Conservation (phyloP, 1,140 invertebrate species). For the Drosophila paulistorum region DNA sequence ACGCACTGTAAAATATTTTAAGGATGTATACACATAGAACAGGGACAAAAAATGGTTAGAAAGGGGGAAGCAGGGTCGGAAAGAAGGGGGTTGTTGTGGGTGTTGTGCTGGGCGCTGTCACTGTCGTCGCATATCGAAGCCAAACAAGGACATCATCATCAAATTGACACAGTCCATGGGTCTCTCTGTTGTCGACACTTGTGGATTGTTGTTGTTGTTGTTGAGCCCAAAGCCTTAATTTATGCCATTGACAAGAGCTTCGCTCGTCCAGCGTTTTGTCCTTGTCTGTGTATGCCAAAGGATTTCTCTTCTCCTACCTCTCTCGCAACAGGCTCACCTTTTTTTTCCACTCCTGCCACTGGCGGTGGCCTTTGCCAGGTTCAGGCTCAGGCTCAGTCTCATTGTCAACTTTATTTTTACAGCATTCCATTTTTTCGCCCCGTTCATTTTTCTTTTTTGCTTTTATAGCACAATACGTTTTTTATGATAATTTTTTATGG, state of each 20-base stretch:
- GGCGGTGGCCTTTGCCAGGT: constrained; percentile 25
- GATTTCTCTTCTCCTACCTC: constrained; percentile 59
- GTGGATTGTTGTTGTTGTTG: constrained; percentile 41
- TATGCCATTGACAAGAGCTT: constrained; percentile 63
- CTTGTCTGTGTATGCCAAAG: constrained; percentile 69
- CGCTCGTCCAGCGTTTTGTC: constrained; percentile 28
- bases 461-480: constrained; percentile 41
- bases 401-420: constrained; percentile 40
- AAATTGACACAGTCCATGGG: constrained; percentile 57
- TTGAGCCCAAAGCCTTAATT: constrained; percentile 62
- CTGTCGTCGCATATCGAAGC: constrained; percentile 32
- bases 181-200: constrained; percentile 64
- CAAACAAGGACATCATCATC: constrained; percentile 65
- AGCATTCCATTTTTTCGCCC: constrained; percentile 27
- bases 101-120: neutral
- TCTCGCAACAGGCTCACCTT: constrained; percentile 53
- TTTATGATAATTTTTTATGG: constrained; percentile 76
- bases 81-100: neutral
- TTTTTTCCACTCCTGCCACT: constrained; percentile 41
- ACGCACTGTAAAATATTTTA: constrained; percentile 72
- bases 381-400: constrained; percentile 10
- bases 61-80: constrained; percentile 12
- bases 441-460: no score
- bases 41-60: no score
- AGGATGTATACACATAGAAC: constrained; percentile 24